These are phyloP conservation scores for Deilephila elpenor DNA, from an alignment of 2,888 invertebrate species.

Conservation along the genomic window DNA sequence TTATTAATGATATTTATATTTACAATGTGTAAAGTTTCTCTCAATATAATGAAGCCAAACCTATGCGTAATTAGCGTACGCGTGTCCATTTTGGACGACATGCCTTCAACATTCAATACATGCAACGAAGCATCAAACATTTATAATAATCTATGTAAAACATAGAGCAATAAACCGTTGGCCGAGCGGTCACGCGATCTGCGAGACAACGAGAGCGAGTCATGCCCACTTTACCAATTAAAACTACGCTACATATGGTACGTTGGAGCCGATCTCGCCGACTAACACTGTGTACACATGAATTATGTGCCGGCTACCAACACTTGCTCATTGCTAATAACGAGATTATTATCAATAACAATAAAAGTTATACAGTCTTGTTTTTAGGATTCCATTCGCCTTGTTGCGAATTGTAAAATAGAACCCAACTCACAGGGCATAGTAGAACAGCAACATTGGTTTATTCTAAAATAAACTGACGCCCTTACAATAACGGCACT, in stretches of 20 bases:
- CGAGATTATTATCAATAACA: background rate
- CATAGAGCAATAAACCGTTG: constrained; percentile 59
- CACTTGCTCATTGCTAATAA: background rate
- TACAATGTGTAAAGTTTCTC: background rate
- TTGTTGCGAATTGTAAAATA: background rate
- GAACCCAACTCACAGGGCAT: too few species aligned
- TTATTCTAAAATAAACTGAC: background rate
- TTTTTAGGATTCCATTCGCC: background rate
- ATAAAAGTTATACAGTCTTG: background rate
- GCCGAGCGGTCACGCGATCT: constrained; percentile 59
- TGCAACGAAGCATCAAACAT: constrained; percentile 13
- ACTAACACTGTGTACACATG: constrained; percentile 2
- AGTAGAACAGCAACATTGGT: too few species aligned
- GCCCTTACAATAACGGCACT: background rate
- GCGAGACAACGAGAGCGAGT: constrained; percentile 57
- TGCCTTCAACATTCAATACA: background rate
- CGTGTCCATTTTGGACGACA: background rate
- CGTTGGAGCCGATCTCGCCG: constrained; percentile 25
- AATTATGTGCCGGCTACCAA: constrained; percentile 15
- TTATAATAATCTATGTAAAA: constrained; percentile 46
- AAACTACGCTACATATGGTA: constrained; percentile 45
- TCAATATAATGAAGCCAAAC: background rate
- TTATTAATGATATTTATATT: background rate
- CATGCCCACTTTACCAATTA: constrained; percentile 74
- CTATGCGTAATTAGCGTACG: background rate